Evolutionary conservation across 2,888 invertebrate genomes (phyloP).

Genomic region (Agriotes lineatus): DNA sequence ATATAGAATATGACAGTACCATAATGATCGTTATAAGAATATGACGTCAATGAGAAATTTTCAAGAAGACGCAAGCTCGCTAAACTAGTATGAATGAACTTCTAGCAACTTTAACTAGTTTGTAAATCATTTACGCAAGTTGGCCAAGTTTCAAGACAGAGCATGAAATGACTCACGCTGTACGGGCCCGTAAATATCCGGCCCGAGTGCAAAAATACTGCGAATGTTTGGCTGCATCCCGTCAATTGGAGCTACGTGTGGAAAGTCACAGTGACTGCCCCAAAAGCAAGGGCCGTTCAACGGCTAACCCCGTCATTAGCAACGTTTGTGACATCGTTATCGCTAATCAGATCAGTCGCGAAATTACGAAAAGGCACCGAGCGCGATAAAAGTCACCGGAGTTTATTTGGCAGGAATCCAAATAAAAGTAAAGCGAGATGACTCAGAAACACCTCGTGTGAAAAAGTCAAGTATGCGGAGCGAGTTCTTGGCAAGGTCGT

Average conservation of each 20-base stretch:
- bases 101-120: neutral
- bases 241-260: neutral
- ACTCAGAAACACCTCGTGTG: conserved; percentile 13
- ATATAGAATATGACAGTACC: too few species aligned
- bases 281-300: neutral
- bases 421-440: conserved; percentile 5
- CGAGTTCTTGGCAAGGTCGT: conserved; percentile 12
- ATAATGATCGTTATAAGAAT: too few species aligned
- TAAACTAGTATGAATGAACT: conserved; percentile 5
- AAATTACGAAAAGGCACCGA: conserved; percentile 14
- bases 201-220: neutral
- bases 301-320: neutral
- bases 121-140: neutral
- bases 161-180: neutral
- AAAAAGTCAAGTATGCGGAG: neutral
- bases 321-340: neutral
- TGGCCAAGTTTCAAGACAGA: conserved; percentile 2
- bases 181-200: neutral
- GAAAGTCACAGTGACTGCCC: neutral
- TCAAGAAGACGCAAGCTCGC: too few species aligned
- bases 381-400: neutral
- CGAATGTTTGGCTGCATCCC: too few species aligned
- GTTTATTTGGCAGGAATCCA: conserved; percentile 8
- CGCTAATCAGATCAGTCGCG: conserved; percentile 42
- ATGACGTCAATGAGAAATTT: too few species aligned